Conservation (phyloP, 2,113 vertebrate genomes). For the Haplochromis vanheusdeni region DNA sequence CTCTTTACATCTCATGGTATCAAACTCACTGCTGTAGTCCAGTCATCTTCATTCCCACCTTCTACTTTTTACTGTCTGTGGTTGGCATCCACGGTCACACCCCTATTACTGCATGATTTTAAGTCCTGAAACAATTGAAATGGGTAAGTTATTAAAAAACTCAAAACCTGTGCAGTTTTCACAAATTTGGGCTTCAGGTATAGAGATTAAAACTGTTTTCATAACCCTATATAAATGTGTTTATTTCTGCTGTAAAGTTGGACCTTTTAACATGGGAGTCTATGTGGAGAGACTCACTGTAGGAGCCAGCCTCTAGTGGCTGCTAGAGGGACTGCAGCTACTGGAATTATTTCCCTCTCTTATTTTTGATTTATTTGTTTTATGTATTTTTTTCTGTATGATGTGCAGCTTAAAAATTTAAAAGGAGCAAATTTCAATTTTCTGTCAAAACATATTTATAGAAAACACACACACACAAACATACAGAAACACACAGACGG, state of each 20-base stretch:
- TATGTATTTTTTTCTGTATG: neutral
- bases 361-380: neutral
- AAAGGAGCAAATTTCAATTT: neutral
- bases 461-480: neutral
- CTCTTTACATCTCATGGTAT: neutral
- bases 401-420: neutral
- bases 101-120: neutral
- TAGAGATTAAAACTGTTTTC: neutral
- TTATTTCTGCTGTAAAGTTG: neutral
- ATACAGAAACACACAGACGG: neutral
- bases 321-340: neutral
- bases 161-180: neutral
- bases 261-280: neutral
- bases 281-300: neutral
- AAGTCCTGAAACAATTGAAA: neutral
- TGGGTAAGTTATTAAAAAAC: neutral
- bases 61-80: neutral
- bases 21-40: neutral
- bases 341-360: neutral
- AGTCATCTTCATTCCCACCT: neutral
- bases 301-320: neutral
- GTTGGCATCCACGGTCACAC: neutral
- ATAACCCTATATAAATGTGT: neutral
- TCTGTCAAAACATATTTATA: neutral
- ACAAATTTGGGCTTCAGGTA: neutral